Conservation (phyloP, 2,113 vertebrate species). For the Odontesthes bonariensis region DNA sequence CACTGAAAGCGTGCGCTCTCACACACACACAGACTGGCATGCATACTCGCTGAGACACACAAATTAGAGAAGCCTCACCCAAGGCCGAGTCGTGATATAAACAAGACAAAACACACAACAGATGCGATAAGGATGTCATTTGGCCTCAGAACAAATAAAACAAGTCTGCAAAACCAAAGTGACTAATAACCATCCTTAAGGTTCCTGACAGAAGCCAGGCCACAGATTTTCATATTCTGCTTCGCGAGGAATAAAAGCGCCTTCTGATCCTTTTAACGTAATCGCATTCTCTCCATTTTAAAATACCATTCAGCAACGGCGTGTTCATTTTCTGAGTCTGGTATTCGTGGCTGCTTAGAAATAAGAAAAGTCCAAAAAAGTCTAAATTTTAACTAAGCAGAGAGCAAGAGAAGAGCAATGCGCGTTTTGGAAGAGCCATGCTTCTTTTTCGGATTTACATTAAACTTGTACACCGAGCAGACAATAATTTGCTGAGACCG, state of each 20-base stretch:
- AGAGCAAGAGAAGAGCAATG: not conserved
- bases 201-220: constrained; percentile 72
- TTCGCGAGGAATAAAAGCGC: constrained; percentile 41
- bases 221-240: constrained; percentile 44
- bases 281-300: constrained; percentile 42
- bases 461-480: not conserved
- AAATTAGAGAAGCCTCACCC: constrained; percentile 69
- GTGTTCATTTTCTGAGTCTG: constrained; percentile 45
- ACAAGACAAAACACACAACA: constrained; percentile 77
- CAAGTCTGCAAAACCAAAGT: constrained; percentile 64
- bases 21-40: constrained; percentile 25
- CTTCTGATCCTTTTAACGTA: constrained; percentile 25
- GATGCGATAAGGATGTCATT: constrained; percentile 80
- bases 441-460: constrained; percentile 12
- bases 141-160: constrained; percentile 72
- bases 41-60: constrained; percentile 32
- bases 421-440: constrained; percentile 11
- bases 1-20: constrained; percentile 20
- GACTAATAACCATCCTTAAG: constrained; percentile 66
- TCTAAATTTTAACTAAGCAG: not conserved
- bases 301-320: constrained; percentile 41
- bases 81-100: constrained; percentile 75
- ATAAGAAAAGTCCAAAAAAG: too few species aligned
- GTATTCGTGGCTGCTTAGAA: not conserved
- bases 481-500: constrained; percentile 31